Percentiles rank a stretch among this genome's conserved stretches.
phyloP scores from a whole-genome alignment of 2,888 invertebrate genomes.

The Chymomyza procnemis region DNA sequence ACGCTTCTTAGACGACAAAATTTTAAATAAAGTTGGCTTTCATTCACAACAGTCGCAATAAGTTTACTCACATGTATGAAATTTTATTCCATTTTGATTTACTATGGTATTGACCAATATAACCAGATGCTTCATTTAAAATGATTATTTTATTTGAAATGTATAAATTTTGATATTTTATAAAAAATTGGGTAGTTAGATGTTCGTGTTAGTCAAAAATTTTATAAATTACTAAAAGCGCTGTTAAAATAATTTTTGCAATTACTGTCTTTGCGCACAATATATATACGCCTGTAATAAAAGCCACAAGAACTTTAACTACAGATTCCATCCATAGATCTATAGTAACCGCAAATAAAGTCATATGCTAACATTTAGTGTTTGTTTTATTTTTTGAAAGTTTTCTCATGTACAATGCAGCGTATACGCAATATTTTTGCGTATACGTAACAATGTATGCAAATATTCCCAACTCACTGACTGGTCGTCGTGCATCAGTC shows the following conservation, averaged over 20 bases:
- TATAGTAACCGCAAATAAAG: background rate
- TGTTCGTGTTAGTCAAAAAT: too few relatives aligned
- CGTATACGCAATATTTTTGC: slow-evolving; percentile 40
- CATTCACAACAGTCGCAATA: background rate
- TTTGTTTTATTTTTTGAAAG: background rate
- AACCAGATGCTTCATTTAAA: too few relatives aligned
- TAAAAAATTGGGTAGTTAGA: too few relatives aligned
- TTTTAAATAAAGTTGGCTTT: slow-evolving; percentile 53
- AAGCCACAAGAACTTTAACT: background rate
- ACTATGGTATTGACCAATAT: too few relatives aligned
- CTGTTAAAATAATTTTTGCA: too few relatives aligned
- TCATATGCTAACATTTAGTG: background rate
- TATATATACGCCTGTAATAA: too few relatives aligned
- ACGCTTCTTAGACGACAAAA: slow-evolving; percentile 12
- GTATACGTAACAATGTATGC: background rate
- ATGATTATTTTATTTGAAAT: too few relatives aligned
- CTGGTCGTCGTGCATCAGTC: slow-evolving; percentile 9
- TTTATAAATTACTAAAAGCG: too few relatives aligned
- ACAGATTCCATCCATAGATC: background rate
- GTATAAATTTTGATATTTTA: too few relatives aligned
- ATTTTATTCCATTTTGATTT: too few relatives aligned
- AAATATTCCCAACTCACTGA: background rate
- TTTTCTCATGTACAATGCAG: slow-evolving; percentile 19
- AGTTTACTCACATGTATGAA: background rate
- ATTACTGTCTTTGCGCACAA: background rate